Base-by-base conservation (phyloP, 2,113 vertebrate genomes). In the Paramormyrops kingsleyae region DNA sequence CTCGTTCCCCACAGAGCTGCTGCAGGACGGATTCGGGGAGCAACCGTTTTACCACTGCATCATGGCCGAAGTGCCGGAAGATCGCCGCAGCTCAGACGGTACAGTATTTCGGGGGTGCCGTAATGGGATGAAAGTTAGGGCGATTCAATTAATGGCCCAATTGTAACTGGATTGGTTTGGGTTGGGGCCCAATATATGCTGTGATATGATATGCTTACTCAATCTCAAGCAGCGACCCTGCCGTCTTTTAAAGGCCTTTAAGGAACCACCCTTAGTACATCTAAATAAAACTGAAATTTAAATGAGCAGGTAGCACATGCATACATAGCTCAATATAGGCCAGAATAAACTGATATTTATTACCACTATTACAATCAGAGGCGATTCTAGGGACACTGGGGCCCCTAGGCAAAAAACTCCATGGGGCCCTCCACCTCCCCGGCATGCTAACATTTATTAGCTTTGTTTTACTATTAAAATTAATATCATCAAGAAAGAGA, bases 21-120 rank as follows among this genome's bases (percentile, higher is more conserved):
- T 96, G 89, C 95, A 95, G 70, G 96, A 97, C 1, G 94, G 96
- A 44, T 98, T 97, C 90, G 96, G 96, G 47, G 93, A 95, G 5
- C 94, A 94, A 86, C 94, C 95, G 0, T 96, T 96, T 92, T 97
- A 96, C 89, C 94, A 95, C 90, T 95, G 94, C 53, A 92, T 97
- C 5, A 92, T 95, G 89, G 96, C 96, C 84, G 96, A 96, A 91
- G 91, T 94, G 80, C 92, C 89, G 0, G 93, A 92, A 49, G 92
- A 93, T 8, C 88, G 89, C 3, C 93, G 94, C 90, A 91, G 91
- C 17, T 5, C 86, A 0, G 88, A 94, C 66, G 94, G 95, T 96
- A 94, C 90, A 47, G n/a, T 24, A 12, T 3, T 84, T 44, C 35
- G 0, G 80, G 62, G 9, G 62, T 1, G 70, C 27, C 4, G 7